phyloP scores from a whole-genome alignment of 2,113 vertebrate genomes.

The Centropristis striata region DNA sequence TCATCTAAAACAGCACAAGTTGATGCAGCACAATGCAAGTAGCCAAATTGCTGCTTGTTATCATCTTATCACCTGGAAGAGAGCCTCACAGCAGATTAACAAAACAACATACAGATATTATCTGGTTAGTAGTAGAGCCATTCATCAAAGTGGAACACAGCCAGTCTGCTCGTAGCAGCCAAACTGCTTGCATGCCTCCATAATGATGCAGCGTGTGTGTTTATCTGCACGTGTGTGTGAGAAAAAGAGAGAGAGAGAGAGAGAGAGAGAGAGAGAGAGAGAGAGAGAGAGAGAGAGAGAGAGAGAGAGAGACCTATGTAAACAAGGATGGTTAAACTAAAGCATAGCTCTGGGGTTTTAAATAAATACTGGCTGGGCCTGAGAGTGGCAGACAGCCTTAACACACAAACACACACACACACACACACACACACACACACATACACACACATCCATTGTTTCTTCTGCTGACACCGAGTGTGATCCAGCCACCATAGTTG shows the following conservation, averaged over 20 bases:
- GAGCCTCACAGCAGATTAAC: conserved; percentile 54
- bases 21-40: conserved; percentile 22
- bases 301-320: conserved; percentile 57
- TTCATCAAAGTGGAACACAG: conserved; percentile 65
- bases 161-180: conserved; percentile 22
- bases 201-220: conserved; percentile 52
- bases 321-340: conserved; percentile 70
- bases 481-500: conserved; percentile 53
- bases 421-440: conserved; percentile 27
- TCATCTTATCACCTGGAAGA: conserved; percentile 40
- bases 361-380: conserved; percentile 70
- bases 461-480: conserved; percentile 65
- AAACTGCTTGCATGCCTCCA: conserved; percentile 62
- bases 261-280: not conserved
- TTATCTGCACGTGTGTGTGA: conserved; percentile 18
- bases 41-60: conserved; percentile 44
- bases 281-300: too few species aligned
- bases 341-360: conserved; percentile 66
- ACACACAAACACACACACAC: conserved; percentile 32
- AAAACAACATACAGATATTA: conserved; percentile 61
- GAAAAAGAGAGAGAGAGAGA: too few species aligned
- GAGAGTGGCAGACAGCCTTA: conserved; percentile 41
- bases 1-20: conserved; percentile 36
- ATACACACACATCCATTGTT: conserved; percentile 43
- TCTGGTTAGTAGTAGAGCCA: conserved; percentile 53